These are phyloP conservation scores for Acleris holmiana DNA, from an alignment of 2,888 invertebrate genomes.

Conservation along the genomic window DNA sequence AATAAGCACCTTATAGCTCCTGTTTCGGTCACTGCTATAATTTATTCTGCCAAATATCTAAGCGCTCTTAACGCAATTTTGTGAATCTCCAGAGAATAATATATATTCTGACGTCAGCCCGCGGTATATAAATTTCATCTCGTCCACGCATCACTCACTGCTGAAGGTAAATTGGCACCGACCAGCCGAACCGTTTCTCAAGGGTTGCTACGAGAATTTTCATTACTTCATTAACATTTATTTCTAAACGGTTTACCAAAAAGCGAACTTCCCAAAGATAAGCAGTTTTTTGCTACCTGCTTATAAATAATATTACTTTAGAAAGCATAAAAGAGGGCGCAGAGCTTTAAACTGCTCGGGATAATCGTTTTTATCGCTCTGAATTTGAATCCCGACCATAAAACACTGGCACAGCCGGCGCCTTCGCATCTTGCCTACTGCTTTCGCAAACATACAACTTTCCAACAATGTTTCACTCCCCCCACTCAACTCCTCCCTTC, in stretches of 20 bases:
- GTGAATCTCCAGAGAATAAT: slow-evolving; percentile 3
- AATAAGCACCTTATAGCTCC: background rate
- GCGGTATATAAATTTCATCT: slow-evolving; percentile 13
- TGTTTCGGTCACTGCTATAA: background rate
- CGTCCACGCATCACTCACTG: slow-evolving; percentile 16
- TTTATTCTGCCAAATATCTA: background rate
- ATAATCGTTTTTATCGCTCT: slow-evolving; percentile 30
- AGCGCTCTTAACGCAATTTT: background rate
- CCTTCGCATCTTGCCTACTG: background rate
- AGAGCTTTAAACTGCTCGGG: slow-evolving; percentile 15
- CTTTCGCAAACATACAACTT: slow-evolving; percentile 16
- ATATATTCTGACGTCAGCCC: slow-evolving; percentile 6
- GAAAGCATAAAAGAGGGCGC: slow-evolving; percentile 8
- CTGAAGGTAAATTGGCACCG: slow-evolving; percentile 18
- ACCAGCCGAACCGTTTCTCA: background rate
- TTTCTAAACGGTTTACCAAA: slow-evolving; percentile 1
- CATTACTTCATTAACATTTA: slow-evolving; percentile 20
- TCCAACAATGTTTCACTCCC: background rate
- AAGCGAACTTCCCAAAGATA: background rate
- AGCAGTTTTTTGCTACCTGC: slow-evolving; percentile 14
- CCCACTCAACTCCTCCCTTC: background rate
- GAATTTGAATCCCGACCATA: slow-evolving; percentile 31
- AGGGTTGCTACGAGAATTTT: slow-evolving; percentile 11
- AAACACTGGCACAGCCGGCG: slow-evolving; percentile 23
- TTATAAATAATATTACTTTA: slow-evolving; percentile 14